A percentile compares a stretch with the other conserved stretches of the same genome.
These are phyloP conservation scores for Leptopilina boulardi DNA, from an alignment of 1,140 invertebrate genomes.

Conservation along the genomic window DNA sequence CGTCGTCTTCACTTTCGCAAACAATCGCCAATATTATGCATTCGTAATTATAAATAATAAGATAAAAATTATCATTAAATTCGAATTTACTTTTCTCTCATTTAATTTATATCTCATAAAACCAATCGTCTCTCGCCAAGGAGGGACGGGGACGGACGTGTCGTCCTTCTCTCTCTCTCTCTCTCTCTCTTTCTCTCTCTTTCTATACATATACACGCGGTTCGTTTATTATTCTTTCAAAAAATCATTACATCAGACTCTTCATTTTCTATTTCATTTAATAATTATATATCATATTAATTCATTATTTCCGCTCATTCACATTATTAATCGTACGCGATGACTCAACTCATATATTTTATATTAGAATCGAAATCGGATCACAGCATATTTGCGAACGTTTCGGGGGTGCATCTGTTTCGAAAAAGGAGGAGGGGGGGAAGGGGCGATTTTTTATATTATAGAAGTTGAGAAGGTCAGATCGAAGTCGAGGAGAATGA, in stretches of 20 bases:
- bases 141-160: constrained; percentile 59
- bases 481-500: neutral
- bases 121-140: constrained; percentile 46
- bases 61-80: constrained; percentile 56
- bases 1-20: constrained; percentile 51
- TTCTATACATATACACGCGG: constrained; percentile 41
- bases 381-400: constrained; percentile 67
- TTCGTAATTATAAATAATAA: constrained; percentile 57
- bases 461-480: constrained; percentile 3
- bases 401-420: constrained; percentile 43
- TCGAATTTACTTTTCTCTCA: constrained; percentile 42
- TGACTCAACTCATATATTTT: constrained; percentile 52
- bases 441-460: neutral
- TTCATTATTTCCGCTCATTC: constrained; percentile 40
- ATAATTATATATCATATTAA: too few species aligned
- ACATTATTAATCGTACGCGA: constrained; percentile 47
- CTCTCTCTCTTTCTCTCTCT: constrained; percentile 35
- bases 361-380: constrained; percentile 59
- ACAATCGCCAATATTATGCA: constrained; percentile 54
- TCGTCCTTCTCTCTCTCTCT: constrained; percentile 51
- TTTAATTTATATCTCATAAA: constrained; percentile 46
- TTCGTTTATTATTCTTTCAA: constrained; percentile 31
- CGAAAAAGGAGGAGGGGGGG: constrained; percentile 35
- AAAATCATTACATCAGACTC: neutral
- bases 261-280: neutral